Base-by-base conservation (phyloP, 37 sponge, comb jelly and placozoan species). In the Corticium candelabrum region DNA sequence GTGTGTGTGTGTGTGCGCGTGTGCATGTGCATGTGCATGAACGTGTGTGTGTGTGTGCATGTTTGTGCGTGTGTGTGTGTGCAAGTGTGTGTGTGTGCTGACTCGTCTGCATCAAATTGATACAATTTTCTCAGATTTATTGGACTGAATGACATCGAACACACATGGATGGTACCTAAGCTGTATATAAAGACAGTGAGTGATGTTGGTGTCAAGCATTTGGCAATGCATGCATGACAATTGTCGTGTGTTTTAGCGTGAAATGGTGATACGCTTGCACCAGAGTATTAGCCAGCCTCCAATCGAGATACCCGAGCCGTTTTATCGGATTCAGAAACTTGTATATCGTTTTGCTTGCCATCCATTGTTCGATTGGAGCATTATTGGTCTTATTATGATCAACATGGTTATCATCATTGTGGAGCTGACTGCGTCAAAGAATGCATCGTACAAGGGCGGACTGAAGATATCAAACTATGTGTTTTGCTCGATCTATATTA, bases 81-180 rank as follows among this genome's bases (percentile, higher is more conserved):
- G 11, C 15, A 21, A 21, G 62, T 50, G 62, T 27, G 62, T 50
- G 62, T 27, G 62, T 21, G 62, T 50, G 11, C 75, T 32, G 37
- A 4, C 37, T 40, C 2, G 36, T 68, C 33, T 31, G 1, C 68
- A 68, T 68, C 33, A 2, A 31, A 68, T 34, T 15, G 5, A 29
- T 4, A 29, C 32, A 41, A 30, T 50, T 50, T 50, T 11, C 39
- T 11, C 80, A 90, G 88, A 79, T 77, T 94, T 38, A 84, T 94
- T 70, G 77, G 76, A n/a, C 29, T 85, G 62, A 86, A 79, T 40
- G 95, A 94, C 72, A 82, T 94, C 41, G 80, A 78, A 37, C 79
- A 73, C 77, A 78, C 85, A 75, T 94, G 95, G 95, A 80, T 67
- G 43, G 82, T 83, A 0, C 92, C 88, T 29, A 34, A 36, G n/a